Percentiles rank a stretch among this genome's conserved stretches.
These are phyloP conservation scores for Onychorhynchus coronatus DNA, from an alignment of 2,113 vertebrate species.

Conservation along the genomic window DNA sequence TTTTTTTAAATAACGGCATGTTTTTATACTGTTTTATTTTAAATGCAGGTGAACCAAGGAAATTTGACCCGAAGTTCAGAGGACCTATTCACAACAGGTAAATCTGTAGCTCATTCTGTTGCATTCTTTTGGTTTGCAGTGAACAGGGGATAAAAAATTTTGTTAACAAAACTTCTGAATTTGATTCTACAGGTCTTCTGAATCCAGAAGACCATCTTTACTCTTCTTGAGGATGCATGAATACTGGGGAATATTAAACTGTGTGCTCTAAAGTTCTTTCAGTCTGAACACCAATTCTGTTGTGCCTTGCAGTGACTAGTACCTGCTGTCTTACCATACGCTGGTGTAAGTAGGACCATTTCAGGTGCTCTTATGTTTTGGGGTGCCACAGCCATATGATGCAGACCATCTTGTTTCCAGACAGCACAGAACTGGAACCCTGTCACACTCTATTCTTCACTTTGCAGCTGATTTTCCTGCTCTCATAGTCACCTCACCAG, in stretches of 20 bases:
- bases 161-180: not conserved
- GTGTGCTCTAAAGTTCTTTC: not conserved
- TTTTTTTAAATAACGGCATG: not conserved
- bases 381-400: not conserved
- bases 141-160: not conserved
- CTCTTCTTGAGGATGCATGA: not conserved
- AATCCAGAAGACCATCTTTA: not conserved
- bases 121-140: not conserved
- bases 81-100: constrained; percentile 91
- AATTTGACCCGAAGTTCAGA: constrained; percentile 90
- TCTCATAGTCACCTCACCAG: not conserved
- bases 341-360: not conserved
- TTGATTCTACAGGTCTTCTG: not conserved
- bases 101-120: constrained; percentile 21
- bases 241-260: not conserved
- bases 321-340: not conserved
- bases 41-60: constrained; percentile 86
- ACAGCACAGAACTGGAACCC: not conserved
- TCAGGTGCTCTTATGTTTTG: not conserved
- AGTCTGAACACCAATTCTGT: not conserved
- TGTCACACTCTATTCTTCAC: not conserved
- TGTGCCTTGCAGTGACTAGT: not conserved
- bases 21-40: constrained; percentile 71
- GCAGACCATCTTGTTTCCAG: not conserved
- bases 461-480: not conserved